These are phyloP conservation scores for Ctenoplectra terminalis DNA, from an alignment of 1,140 invertebrate genomes.

Conservation along the genomic window DNA sequence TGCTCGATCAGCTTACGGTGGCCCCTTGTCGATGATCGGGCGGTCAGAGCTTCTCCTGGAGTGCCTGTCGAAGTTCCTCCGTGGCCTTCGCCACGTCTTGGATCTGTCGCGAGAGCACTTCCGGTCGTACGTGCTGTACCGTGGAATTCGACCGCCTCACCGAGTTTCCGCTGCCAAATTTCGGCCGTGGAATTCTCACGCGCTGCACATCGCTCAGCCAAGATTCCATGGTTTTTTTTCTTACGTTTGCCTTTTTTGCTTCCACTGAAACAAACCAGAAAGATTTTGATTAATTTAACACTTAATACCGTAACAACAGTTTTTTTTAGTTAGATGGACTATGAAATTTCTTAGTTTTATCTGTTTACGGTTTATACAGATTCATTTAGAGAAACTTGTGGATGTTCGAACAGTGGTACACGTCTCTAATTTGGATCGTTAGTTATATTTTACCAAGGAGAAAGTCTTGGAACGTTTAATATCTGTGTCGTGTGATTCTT, in stretches of 20 bases:
- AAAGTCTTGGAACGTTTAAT: not conserved
- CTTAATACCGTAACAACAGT: too few relatives aligned
- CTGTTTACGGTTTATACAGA: too few relatives aligned
- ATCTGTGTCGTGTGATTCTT: not conserved
- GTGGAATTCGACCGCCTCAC: slow-evolving; percentile 79
- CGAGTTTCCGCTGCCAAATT: slow-evolving; percentile 87
- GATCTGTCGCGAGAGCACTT: slow-evolving; percentile 74
- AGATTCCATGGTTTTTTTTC: slow-evolving; percentile 86
- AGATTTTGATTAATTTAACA: too few relatives aligned
- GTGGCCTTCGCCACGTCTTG: slow-evolving; percentile 87
- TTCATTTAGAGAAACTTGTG: not conserved
- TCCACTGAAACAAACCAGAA: slow-evolving; percentile 23
- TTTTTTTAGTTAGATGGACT: too few relatives aligned
- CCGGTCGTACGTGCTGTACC: slow-evolving; percentile 75
- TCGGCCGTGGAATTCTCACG: slow-evolving; percentile 91
- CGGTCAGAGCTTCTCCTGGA: slow-evolving; percentile 89
- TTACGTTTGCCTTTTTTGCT: not conserved
- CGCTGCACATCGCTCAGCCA: slow-evolving; percentile 92
- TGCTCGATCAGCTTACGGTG: slow-evolving; percentile 40
- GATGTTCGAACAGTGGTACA: not conserved
- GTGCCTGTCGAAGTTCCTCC: slow-evolving; percentile 87
- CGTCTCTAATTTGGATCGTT: not conserved
- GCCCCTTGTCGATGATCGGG: slow-evolving; percentile 8
- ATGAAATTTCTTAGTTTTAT: too few relatives aligned
- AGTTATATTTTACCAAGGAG: not conserved